Conservation (phyloP, 2,113 vertebrate species). For the Elanoides forficatus region DNA sequence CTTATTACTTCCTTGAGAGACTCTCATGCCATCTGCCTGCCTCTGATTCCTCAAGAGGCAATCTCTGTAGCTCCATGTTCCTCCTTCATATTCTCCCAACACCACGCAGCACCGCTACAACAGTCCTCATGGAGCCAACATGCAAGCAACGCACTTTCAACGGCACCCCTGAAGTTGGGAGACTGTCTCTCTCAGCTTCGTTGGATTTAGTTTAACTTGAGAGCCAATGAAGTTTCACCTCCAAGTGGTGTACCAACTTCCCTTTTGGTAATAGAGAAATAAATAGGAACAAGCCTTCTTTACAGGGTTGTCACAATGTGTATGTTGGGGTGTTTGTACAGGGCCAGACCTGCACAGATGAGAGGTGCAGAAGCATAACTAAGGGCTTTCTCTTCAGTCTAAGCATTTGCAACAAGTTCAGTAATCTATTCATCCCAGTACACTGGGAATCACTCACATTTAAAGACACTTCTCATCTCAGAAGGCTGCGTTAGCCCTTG, state of each 20-base stretch:
- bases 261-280: background rate
- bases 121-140: background rate
- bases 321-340: background rate
- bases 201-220: background rate
- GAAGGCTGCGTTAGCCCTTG: background rate
- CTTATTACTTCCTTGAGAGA: background rate
- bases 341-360: background rate
- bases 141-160: background rate
- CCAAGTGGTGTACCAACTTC: background rate
- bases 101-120: background rate
- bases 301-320: background rate
- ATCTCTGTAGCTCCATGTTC: background rate
- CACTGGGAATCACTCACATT: background rate
- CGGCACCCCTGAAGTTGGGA: background rate
- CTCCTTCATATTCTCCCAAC: background rate
- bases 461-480: background rate
- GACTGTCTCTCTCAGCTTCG: background rate
- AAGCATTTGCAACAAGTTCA: background rate
- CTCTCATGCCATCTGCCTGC: background rate
- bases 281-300: background rate
- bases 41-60: background rate
- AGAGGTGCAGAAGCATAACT: background rate
- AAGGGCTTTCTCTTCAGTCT: background rate
- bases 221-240: slow-evolving; percentile 22
- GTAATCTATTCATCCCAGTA: background rate